Evolutionary conservation across 2,888 invertebrate species (phyloP), one percentile per base, ranked within the genome.

Genomic region (Synergus umbraculus): DNA sequence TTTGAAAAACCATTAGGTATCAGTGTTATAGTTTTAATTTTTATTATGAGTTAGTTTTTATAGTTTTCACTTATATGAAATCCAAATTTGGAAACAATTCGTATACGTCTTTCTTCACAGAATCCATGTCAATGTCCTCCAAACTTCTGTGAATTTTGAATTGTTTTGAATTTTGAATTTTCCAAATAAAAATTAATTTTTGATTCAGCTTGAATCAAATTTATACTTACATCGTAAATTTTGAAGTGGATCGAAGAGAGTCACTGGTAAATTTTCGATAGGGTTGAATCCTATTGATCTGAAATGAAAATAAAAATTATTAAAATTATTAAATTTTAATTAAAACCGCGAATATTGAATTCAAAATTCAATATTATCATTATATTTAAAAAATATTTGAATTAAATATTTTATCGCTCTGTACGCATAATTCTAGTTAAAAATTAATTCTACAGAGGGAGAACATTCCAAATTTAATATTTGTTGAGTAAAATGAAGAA

Each of bases 101-200:
- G 79, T 95, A 93, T 46, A 93, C 92, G 41, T 91, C 89, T 64
- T 93, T 93, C 76, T 94, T 92, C 12, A 94, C 93, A 81, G 92
- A 89, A 13, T 92, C 88, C 78, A 93, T 92, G 76, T 93, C 93
- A 37, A 95, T 93, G 4, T 93, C 94, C 78, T 94, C 93, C 43
- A 95, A 87, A 84, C 94, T 93, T 69, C 94, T 94, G 54, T 84
- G 89, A 85, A 79, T 79, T 29, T 83, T 79, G 73, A 60, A 58
- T 76, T 12, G 5, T 43, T 77, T 78, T 79, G 67, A 64, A 81
- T 63, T 65, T 22, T 18, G 79, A n/a, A n/a, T n/a, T n/a, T n/a
- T n/a, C n/a, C n/a, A 0, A 60, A 22, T 60, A 22, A 60, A 9
- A 22, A 60, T 1, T 60, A 2, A 60, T 22, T 22, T 60, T 9